Evolutionary conservation across 2,113 vertebrate species (phyloP).

Genomic region (Pipa parva): DNA sequence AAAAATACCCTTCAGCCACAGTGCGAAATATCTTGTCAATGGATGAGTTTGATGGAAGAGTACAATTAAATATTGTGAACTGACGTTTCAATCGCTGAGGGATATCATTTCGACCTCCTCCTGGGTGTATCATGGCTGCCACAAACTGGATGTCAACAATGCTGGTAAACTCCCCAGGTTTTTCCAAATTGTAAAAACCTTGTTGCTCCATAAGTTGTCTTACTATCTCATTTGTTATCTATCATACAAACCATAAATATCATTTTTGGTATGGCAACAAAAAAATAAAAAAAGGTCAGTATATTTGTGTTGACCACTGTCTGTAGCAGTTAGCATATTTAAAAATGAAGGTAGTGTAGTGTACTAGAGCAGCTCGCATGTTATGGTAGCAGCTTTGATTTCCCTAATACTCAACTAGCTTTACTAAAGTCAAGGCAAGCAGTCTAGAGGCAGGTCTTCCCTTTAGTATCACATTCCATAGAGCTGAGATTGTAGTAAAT

Average conservation of each 20-base stretch:
- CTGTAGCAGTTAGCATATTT: no score
- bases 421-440: no score
- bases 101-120: conserved; percentile 76
- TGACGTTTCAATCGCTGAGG: conserved; percentile 79
- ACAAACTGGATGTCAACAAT: conserved; percentile 73
- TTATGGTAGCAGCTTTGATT: no score
- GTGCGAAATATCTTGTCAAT: conserved; percentile 75
- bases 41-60: conserved; percentile 73
- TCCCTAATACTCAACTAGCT: no score
- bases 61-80: conserved; percentile 76
- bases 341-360: no score
- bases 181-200: conserved; percentile 78
- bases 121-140: conserved; percentile 80
- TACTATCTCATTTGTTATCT: conserved; percentile 83
- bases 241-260: neutral
- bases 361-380: no score
- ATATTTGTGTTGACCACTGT: no score
- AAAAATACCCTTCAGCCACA: conserved; percentile 74
- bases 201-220: conserved; percentile 80
- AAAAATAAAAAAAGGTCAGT: no score
- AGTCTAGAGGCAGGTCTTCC: no score
- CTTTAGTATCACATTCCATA: no score
- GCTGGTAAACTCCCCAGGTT: conserved; percentile 72
- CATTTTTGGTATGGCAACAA: no score
- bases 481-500: no score